Conservation (phyloP, 2,113 vertebrate species). For the Indicator indicator region DNA sequence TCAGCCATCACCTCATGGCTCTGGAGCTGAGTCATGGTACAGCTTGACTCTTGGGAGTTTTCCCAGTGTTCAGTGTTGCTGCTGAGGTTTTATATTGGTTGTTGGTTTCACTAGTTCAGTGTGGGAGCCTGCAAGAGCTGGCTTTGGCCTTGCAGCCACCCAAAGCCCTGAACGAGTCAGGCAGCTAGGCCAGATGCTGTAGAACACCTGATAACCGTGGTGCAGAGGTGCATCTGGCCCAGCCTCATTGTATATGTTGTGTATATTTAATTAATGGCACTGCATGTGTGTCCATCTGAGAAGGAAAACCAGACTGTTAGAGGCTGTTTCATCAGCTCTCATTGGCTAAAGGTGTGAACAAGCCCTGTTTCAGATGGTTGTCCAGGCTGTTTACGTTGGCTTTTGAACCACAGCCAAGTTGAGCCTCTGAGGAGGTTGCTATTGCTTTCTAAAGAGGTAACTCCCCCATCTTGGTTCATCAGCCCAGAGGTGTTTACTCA, state of each 20-base stretch:
- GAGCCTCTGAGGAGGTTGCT: neutral
- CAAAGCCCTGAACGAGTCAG: neutral
- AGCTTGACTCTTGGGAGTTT: neutral
- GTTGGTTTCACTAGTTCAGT: neutral
- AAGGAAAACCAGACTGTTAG: neutral
- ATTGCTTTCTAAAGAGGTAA: conserved; percentile 11
- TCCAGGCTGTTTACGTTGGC: neutral
- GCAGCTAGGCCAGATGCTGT: neutral
- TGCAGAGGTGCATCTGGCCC: neutral
- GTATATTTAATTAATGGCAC: no score
- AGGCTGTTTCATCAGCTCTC: conserved; percentile 21
- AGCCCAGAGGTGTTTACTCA: neutral
- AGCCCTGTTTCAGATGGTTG: neutral
- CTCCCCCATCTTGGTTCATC: neutral
- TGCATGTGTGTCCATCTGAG: neutral
- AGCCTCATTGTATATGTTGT: neutral
- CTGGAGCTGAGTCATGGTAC: neutral
- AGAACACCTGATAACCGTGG: neutral
- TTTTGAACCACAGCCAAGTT: conserved; percentile 18
- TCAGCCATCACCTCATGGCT: neutral
- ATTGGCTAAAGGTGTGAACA: neutral
- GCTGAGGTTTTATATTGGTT: neutral
- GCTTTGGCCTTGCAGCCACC: neutral
- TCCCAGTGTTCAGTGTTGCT: neutral
- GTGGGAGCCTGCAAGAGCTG: neutral